These are phyloP conservation scores for human (Homo sapiens) DNA, from an alignment of 2,113 vertebrate species.

Conservation along the genomic window DNA sequence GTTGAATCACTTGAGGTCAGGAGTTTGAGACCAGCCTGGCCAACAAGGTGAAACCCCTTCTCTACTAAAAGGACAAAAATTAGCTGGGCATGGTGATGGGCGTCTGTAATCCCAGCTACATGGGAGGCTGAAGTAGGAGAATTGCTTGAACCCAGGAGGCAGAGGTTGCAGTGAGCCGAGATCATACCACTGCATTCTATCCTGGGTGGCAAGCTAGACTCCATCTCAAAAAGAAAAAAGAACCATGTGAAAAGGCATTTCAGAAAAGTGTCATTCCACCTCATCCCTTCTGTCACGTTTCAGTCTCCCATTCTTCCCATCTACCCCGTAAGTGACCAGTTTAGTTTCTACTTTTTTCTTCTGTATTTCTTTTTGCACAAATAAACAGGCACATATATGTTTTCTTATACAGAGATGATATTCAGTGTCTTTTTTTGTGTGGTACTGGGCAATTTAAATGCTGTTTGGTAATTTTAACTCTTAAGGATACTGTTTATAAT, in stretches of 20 bases:
- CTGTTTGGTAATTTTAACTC: not conserved
- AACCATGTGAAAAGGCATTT: not conserved
- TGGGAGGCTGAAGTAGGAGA: too few species aligned
- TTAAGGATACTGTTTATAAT: not conserved
- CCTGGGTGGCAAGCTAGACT: too few species aligned
- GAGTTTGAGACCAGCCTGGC: too few species aligned
- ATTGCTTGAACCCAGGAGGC: too few species aligned
- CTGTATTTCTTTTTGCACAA: not conserved
- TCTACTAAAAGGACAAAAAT: too few species aligned
- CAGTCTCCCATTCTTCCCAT: not conserved
- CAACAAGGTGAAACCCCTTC: too few species aligned
- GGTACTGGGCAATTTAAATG: not conserved
- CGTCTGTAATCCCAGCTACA: too few species aligned
- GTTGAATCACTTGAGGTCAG: too few species aligned
- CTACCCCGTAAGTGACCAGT: not conserved
- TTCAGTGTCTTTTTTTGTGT: not conserved
- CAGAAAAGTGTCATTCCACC: not conserved
- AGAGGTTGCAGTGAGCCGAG: too few species aligned
- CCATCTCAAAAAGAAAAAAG: too few species aligned
- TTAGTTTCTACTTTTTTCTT: not conserved
- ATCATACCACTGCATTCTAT: too few species aligned
- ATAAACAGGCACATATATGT: not conserved
- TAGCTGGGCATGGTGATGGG: too few species aligned
- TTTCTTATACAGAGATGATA: not conserved
- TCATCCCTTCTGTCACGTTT: not conserved